Conservation (phyloP, 92 coral and sea anemone species). For the Palythoa grandiflora region DNA sequence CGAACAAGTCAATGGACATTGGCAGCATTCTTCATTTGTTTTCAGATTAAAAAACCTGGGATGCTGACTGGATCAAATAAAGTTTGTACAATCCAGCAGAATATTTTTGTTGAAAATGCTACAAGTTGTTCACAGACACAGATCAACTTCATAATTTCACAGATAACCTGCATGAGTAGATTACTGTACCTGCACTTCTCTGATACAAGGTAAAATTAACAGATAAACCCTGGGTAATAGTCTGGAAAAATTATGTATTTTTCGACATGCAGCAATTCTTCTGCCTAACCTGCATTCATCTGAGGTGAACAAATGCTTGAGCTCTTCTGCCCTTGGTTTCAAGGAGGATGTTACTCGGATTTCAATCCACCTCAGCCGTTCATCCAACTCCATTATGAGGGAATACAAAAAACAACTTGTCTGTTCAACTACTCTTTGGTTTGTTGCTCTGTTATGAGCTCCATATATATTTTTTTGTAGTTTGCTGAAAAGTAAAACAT, state of each 20-base stretch:
- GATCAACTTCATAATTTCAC: too few species aligned
- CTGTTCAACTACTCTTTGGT: background rate
- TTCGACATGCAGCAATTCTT: background rate
- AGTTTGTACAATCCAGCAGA: too few species aligned
- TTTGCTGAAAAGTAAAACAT: background rate
- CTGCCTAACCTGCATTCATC: constrained; percentile 85
- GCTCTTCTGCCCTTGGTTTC: constrained; percentile 98
- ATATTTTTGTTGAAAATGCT: too few species aligned
- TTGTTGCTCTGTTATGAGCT: background rate
- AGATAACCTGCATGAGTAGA: too few species aligned
- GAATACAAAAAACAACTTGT: background rate
- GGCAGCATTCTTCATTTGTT: too few species aligned
- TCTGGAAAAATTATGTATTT: background rate
- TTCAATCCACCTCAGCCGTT: constrained; percentile 96
- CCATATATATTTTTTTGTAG: background rate
- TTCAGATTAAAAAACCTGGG: too few species aligned
- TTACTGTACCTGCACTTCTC: too few species aligned
- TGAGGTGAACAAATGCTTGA: constrained; percentile 91
- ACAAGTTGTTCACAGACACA: too few species aligned
- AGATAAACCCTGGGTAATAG: too few species aligned
- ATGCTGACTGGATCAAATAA: too few species aligned
- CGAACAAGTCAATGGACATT: too few species aligned
- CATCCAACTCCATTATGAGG: constrained; percentile 90
- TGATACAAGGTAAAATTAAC: too few species aligned
- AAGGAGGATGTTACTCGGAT: constrained; percentile 95